Base-by-base conservation (phyloP, 2,888 invertebrate genomes). In the Micoletzkya japonica region DNA sequence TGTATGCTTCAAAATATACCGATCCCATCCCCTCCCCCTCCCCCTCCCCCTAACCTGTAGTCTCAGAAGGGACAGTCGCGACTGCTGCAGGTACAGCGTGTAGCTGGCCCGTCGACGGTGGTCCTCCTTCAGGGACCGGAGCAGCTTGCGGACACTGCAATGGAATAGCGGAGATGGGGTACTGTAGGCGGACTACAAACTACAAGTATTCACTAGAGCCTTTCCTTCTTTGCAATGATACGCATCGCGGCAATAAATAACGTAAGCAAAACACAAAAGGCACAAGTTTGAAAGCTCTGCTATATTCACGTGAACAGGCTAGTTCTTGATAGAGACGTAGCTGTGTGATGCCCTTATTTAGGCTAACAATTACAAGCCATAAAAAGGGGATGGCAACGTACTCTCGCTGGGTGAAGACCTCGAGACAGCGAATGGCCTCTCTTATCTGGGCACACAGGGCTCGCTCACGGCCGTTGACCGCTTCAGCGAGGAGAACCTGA, bases 51-150 rank as follows among this genome's bases (percentile, higher is more conserved):
- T n/a, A 20, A 39, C 67, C 67, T 67, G 56, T 32, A 44, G 56
- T 54, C 67, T 17, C 56, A 94, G 87, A 56, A 94, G 88, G 61
- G 91, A 91, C 85, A 93, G 92, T 39, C 92, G 90, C 83, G 92
- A 92, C 77, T 91, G 89, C 76, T 92, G 90, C 78, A 94, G 88
- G 88, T 94, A 94, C 56, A 91, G 90, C 63, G 92, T 89, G 85
- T 93, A 94, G 54, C 91, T 90, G n/a, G 91, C 90, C 50, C 93
- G 88, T 74, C 90, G 89, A 70, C 90, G 88, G 85, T 92, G 91
- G 82, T 94, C 94, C 60, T 91, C 91, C 80, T 90, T 89, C 76
- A 94, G 87, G 50, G 91, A 90, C 74, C 90, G 89, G 78, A 93
- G 89, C 70, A 93, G 87, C 85, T 92, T 91, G 72, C 90, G 89